phyloP scores from a whole-genome alignment of 1,140 invertebrate genomes.

The Drosophila baimaii region DNA sequence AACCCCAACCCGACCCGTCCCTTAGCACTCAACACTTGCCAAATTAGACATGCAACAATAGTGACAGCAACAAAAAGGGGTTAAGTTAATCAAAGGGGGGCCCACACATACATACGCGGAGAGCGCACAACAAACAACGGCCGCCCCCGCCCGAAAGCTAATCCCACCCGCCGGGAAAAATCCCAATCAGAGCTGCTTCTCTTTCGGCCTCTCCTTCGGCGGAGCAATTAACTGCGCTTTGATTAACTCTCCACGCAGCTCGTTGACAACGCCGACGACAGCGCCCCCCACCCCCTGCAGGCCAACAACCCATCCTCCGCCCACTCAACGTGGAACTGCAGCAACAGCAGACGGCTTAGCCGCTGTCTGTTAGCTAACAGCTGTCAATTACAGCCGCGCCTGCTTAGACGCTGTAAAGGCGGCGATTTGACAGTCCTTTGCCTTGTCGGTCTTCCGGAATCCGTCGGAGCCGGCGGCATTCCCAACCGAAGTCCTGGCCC shows the following conservation, averaged over 20 bases:
- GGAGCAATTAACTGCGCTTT: constrained; percentile 82
- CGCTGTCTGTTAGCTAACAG: constrained; percentile 71
- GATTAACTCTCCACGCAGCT: constrained; percentile 73
- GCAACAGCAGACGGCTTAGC: constrained; percentile 37
- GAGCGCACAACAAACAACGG: constrained; percentile 1
- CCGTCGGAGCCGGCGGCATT: background rate
- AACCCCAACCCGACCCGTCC: background rate
- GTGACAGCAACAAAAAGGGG: constrained; percentile 53
- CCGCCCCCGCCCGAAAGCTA: background rate
- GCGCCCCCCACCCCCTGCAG: constrained; percentile 22
- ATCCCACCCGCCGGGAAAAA: constrained; percentile 5
- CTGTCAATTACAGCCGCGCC: constrained; percentile 72
- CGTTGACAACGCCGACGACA: constrained; percentile 79
- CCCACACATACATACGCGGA: constrained; percentile 15
- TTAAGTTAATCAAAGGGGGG: constrained; percentile 68
- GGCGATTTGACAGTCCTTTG: constrained; percentile 16
- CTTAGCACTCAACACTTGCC: constrained; percentile 68
- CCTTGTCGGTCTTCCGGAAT: constrained; percentile 14
- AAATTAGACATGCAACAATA: constrained; percentile 77
- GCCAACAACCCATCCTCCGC: background rate
- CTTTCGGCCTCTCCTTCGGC: constrained; percentile 68
- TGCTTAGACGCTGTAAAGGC: constrained; percentile 65
- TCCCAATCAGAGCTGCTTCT: constrained; percentile 69
- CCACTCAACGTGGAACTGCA: background rate
- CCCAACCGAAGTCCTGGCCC: background rate